Evolutionary conservation across 2,888 invertebrate genomes (phyloP), one percentile per base, ranked within the genome.

Genomic region (Stenotaenia linearis): DNA sequence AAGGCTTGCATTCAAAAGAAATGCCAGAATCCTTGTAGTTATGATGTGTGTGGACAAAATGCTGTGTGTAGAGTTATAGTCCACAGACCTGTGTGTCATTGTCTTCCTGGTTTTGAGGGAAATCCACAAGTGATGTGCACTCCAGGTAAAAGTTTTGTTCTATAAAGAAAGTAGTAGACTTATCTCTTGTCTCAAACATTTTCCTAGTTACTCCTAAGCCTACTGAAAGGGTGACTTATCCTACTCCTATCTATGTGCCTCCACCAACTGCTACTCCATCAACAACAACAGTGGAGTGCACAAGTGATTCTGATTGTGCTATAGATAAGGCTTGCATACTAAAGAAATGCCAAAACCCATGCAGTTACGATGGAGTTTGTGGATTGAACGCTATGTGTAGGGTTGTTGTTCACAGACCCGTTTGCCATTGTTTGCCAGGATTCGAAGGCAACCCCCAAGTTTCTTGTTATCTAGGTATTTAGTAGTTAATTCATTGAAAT

Each of bases 341-440:
- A 84, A 87, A 90, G 10, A 89, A 88, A 40, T 83, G 83, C 78
- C 80, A 82, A 30, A 79, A 82, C 56, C 84, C 84, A n/a, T 84
- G 84, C 79, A 56, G 56, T 15, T 76, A 84, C 77, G 81, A 83
- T 56, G 69, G 61, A 12, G 92, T 93, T 15, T 95, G 95, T 85
- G 95, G 95, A 15, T 90, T 90, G 1, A 92, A 93, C 84, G 92
- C 95, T 4, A 94, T 93, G 6, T 95, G 95, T 84, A 89, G 93
- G 81, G 88, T 92, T 56, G 91, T 93, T 25, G 89, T 90, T 69
- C 91, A 91, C 56, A 90, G 91, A 83, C 92, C 94, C 25, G 90
- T 91, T 56, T 96, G 96, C 85, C 95, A 95, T 90, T 96, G 95
- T 85, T 87, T 94, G 82, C 93, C 94, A 9, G 94, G 94, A 85